Evolutionary conservation across 2,797 vertebrate genomes (phyloP).

Genomic region (Danio kyathit): DNA sequence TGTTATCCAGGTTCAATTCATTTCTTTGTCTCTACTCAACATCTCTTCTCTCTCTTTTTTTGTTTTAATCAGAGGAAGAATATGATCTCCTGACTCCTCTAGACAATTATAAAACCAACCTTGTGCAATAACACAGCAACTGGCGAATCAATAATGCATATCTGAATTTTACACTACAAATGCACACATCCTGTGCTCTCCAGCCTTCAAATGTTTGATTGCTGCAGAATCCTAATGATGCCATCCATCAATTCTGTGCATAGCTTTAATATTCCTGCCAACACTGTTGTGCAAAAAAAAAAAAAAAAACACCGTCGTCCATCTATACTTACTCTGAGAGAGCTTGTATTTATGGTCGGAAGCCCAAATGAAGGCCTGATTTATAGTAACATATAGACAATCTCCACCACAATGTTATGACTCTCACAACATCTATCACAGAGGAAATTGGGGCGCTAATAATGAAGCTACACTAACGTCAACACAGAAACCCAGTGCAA

Average conservation of each 20-base stretch:
- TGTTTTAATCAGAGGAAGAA: slow-evolving; percentile 31
- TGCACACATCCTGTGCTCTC: slow-evolving; percentile 29
- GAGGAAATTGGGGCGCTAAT: slow-evolving; percentile 7
- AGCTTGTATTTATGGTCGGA: slow-evolving; percentile 25
- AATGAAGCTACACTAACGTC: slow-evolving; percentile 22
- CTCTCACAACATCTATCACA: slow-evolving; percentile 22
- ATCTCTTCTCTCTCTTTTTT: slow-evolving; percentile 11
- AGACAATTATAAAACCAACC: slow-evolving; percentile 54
- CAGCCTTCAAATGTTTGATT: slow-evolving; percentile 44
- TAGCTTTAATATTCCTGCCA: slow-evolving; percentile 52
- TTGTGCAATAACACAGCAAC: slow-evolving; percentile 42
- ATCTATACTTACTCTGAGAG: slow-evolving; percentile 39
- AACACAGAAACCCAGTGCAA: neutral
- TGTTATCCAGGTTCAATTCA: slow-evolving; percentile 17
- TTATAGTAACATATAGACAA: slow-evolving; percentile 36
- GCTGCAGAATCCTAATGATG: slow-evolving; percentile 43
- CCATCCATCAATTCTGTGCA: slow-evolving; percentile 50
- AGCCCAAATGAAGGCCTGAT: slow-evolving; percentile 51
- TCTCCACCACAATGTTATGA: slow-evolving; percentile 14
- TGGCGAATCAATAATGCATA: slow-evolving; percentile 53
- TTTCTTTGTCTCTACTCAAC: neutral
- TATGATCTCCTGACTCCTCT: slow-evolving; percentile 33
- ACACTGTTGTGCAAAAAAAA: slow-evolving; percentile 15
- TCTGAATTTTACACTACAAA: slow-evolving; percentile 51
- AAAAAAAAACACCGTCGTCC: neutral